Base-by-base conservation (phyloP, 2,888 invertebrate species). In the Meghimatium bilineatum region DNA sequence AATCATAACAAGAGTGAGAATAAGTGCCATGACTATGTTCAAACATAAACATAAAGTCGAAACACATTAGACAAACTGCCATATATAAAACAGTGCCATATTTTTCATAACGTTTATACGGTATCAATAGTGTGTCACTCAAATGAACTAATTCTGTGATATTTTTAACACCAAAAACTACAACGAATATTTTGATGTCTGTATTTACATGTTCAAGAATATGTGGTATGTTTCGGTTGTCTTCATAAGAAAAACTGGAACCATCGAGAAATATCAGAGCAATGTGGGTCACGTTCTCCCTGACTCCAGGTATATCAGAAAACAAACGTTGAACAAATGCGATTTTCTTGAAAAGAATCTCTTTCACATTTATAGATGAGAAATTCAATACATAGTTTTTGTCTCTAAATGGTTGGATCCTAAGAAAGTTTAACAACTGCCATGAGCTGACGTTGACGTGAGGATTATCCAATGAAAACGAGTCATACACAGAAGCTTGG, bases 231-330 rank as follows among this genome's bases (percentile, higher is more conserved):
- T 38, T 71, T 71, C 71, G 36, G 26, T 3, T 23, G 1, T 71
- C 38, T 36, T 71, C 26, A 1, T 71, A 26, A 26, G 71, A 26
- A 5, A 71, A 2, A 6, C 12, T 6, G 1, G 20, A 26, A 12
- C 38, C 71, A 38, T 38, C 26, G 1, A 71, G 38, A 38, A 71
- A 71, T 36, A 71, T n/a, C 8, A 71, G 8, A 3, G 26, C 36
- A 38, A 71, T n/a, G 12, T 71, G 71, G 26, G 38, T 38, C 5
- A 23, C 38, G n/a, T 71, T 71, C 36, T 71, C 26, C n/a, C 71
- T 71, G 38, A 71, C 71, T 38, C 71, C 71, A 23, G 26, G 0
- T 38, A 71, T 71, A 26, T 71, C 38, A 71, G 71, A 36, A 71
- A 71, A 71, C 38, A 71, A 38, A 36, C 36, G 71, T 38, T 71